phyloP scores from a whole-genome alignment of 2,113 vertebrate genomes.

The Ameiurus melas region DNA sequence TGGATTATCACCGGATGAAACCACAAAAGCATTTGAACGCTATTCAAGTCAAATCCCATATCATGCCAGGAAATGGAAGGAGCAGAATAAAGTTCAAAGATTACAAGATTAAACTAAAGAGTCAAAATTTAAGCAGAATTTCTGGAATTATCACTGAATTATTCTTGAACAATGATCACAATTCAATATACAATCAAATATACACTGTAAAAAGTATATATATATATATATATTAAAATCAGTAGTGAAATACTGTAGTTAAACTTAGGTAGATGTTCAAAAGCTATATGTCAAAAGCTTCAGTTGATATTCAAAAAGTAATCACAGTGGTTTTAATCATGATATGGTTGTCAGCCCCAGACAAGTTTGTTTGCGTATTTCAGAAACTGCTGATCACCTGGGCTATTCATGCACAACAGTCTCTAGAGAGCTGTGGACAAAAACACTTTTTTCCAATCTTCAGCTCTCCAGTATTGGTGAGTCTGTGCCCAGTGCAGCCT shows the following conservation, averaged over 20 bases:
- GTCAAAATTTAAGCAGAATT: neutral
- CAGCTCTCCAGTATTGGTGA: neutral
- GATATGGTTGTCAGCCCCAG: neutral
- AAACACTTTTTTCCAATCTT: neutral
- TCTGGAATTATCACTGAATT: neutral
- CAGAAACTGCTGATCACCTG: neutral
- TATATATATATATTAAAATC: too few species aligned
- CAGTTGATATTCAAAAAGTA: neutral
- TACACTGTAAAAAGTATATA: too few species aligned
- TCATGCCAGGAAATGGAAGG: slow-evolving; percentile 47
- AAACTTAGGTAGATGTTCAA: neutral
- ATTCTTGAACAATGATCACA: neutral
- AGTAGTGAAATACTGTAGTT: too few species aligned
- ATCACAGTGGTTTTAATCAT: neutral
- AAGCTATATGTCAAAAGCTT: neutral
- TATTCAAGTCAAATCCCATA: slow-evolving; percentile 63
- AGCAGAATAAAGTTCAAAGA: slow-evolving; percentile 2
- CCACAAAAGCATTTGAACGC: slow-evolving; percentile 68
- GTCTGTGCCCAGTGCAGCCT: neutral
- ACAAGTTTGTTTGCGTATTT: neutral
- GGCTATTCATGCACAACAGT: neutral
- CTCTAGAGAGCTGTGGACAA: neutral
- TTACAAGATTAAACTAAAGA: neutral
- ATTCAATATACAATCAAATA: too few species aligned
- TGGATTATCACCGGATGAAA: slow-evolving; percentile 75